phyloP scores from a whole-genome alignment of 2,888 invertebrate genomes.

The Lathronympha strigana region DNA sequence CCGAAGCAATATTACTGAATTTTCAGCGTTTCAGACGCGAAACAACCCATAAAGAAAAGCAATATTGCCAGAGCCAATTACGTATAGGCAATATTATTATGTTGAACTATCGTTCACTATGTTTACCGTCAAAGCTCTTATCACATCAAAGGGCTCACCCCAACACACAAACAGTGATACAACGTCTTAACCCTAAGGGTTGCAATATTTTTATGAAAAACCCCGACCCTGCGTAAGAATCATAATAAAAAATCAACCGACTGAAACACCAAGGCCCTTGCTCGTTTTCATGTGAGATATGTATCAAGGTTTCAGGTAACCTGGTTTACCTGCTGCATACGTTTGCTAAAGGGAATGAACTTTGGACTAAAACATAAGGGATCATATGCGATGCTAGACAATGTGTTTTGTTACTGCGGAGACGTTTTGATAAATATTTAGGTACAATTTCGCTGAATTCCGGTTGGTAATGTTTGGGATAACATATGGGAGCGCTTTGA shows the following conservation, averaged over 20 bases:
- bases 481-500: not conserved
- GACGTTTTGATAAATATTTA: constrained; percentile 32
- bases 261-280: constrained; percentile 11
- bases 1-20: not conserved
- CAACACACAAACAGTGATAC: constrained; percentile 39
- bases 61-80: constrained; percentile 34
- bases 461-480: constrained; percentile 2
- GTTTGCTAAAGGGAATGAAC: constrained; percentile 26
- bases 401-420: constrained; percentile 22
- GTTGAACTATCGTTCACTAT: constrained; percentile 44
- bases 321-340: constrained; percentile 25
- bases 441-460: constrained; percentile 23
- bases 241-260: constrained; percentile 36
- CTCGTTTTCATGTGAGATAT: not conserved
- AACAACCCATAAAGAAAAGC: constrained; percentile 19
- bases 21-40: not conserved
- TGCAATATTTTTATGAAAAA: constrained; percentile 43
- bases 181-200: constrained; percentile 40
- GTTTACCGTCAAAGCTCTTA: constrained; percentile 40
- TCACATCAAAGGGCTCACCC: constrained; percentile 42
- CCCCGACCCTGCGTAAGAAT: constrained; percentile 35
- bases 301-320: not conserved
- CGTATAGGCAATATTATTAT: constrained; percentile 40
- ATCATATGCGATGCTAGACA: constrained; percentile 26
- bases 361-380: constrained; percentile 30